Evolutionary conservation across 1,140 invertebrate genomes (phyloP), one percentile per base, ranked within the genome.

Genomic region (Drosophila lacertosa): DNA sequence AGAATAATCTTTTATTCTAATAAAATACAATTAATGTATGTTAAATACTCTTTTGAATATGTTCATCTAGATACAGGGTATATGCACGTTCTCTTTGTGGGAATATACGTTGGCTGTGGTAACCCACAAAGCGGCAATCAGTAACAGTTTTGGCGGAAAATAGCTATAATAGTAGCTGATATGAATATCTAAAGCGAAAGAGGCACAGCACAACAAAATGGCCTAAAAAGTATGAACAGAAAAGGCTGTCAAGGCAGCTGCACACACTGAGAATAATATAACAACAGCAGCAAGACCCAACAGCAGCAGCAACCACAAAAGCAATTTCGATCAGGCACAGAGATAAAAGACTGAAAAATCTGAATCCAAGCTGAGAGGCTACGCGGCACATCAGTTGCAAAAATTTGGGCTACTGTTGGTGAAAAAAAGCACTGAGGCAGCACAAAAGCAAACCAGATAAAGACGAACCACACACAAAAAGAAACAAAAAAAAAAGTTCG

Each of bases 121-220:
- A 59, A 62, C 60, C 60, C 77, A 69, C 82, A 88, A 82, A 75
- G 78, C 77, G 71, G 82, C 82, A 88, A 88, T 88, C 83, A 78
- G 82, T 82, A 75, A 66, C 77, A 88, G 74, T 81, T 88, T 88
- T 88, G 88, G 82, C 82, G 82, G 74, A 88, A 88, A 88, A 88
- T 88, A 65, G 74, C 77, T 78, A 75, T 88, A 88, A 88, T 88
- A 88, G 86, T 77, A 75, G 63, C 77, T 88, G 82, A 88, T 88
- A 88, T 75, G 77, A 88, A 88, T 88, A 82, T 81, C 66, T 72
- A 75, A 70, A 67, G 74, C 77, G 70, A 77, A 77, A 70, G 33
- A 75, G 77, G 66, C 77, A 88, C 65, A 81, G 16, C 69, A 84
- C 73, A 75, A 63, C 80, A 84, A 84, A 84, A 84, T 73, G 67